Evolutionary conservation across 1,140 invertebrate species (phyloP), one percentile per base, ranked within the genome.

Genomic region (Achroia grisella): DNA sequence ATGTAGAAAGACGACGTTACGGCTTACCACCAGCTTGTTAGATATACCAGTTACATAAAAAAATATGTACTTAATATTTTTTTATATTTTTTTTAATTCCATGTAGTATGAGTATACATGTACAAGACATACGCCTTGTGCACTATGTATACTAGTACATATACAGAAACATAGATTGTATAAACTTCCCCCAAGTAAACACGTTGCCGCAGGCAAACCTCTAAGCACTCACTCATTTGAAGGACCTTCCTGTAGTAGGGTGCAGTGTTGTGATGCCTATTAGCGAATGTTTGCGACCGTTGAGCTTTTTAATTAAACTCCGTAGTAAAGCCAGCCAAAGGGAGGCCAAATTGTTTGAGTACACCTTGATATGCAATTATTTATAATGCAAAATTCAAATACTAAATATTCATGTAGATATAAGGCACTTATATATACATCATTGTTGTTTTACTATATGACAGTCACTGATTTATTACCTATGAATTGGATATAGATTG

Each of bases 241-340:
- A 74, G 68, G 48, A 59, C 59, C 42, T 47, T 15, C 35, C 12
- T 37, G 17, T 23, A 23, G 17, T 23, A 6, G 45, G 32, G 58
- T 44, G 51, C 47, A 61, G 61, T 74, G 69, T 71, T 71, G 61
- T 71, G 70, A 70, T 73, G 66, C 61, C 62, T 67, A 66, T 77
- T 77, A 77, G 62, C 49, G 41, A 52, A 56, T 59, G 53, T 61
- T 67, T 62, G 44, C 35, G 53, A 56, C 50, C 63, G 65, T 65
- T 72, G 66, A 62, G 62, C 70, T 71, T 75, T 79, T 79, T 74
- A 79, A 75, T 79, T 75, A 74, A 75, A 67, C 57, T 59, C 56
- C 48, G 59, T 58, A 62, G 63, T 63, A 63, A 64, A 67, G 17
- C 17, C 17, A 3, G 17, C 17, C 39, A 44, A 56, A 57, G 51